Base-by-base conservation (phyloP, 1,140 invertebrate species). In the Caenorhabditis brenneri region DNA sequence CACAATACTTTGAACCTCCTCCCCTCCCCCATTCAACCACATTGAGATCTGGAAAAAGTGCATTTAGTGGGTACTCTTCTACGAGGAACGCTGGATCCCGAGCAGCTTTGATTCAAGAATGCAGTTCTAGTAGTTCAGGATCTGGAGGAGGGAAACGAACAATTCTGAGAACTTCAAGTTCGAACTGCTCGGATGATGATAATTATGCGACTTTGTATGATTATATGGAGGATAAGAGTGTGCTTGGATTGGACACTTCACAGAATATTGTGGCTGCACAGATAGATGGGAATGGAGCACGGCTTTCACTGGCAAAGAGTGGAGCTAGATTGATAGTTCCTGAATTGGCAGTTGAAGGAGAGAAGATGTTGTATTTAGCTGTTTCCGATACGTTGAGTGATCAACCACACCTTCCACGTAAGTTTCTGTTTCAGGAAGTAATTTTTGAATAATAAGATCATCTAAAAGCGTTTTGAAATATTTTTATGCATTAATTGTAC, bases 121-220 rank as follows among this genome's bases (percentile, higher is more conserved):
- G 86, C 33, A 89, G 88, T 39, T 90, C 89, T 9, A 86, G 79
- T 78, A 84, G 86, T 36, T 90, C 88, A 12, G 65, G 65, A 42
- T 89, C 88, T 12, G 87, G 86, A 19, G 87, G 85, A 58, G n/a
- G n/a, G n/a, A 88, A 87, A 74, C 80, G 55, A 15, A 83, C 83
- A 7, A 58, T 85, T 27, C 51, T 88, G 9, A 55, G 88, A 78
- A 87, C 81, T 24, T 83, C 79, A 29, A 87, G 86, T 9, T 33
- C 82, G 16, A 85, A 82, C 31, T 87, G 82, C 7, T 87, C 88
- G 27, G 88, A 86, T 49, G 51, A 87, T 58, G 84, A 88, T 42
- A 89, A 89, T 58, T 90, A 90, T 80, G 89, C 89, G 1, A 90
- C 89, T 1, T 83, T 90, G 3, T 90, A 90, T 78, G 89, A 90